phyloP scores from a whole-genome alignment of 2,113 vertebrate genomes.

The Vidua chalybeata region DNA sequence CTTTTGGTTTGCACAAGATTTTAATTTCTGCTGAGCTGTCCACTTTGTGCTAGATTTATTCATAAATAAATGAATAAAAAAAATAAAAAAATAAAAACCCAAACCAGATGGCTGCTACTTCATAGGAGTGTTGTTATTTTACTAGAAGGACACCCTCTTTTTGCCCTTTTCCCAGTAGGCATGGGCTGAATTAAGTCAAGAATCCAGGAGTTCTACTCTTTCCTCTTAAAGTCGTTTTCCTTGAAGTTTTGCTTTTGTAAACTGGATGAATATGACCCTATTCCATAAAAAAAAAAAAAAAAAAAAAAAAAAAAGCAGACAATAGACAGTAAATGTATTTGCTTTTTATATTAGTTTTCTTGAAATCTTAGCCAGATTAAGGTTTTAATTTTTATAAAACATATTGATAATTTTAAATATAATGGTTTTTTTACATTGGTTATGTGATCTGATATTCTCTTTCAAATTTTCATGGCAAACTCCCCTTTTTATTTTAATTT shows the following conservation, averaged over 20 bases:
- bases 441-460: background rate
- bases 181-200: background rate
- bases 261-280: background rate
- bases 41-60: background rate
- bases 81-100: background rate
- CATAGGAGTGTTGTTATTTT: background rate
- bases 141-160: background rate
- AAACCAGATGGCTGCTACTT: background rate
- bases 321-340: background rate
- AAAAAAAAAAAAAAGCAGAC: background rate
- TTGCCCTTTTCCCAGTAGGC: background rate
- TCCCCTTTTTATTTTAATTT: background rate
- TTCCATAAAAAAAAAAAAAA: background rate
- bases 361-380: background rate
- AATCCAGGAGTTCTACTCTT: background rate
- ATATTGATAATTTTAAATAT: background rate
- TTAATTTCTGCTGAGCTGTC: background rate
- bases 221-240: background rate
- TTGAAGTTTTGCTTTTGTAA: background rate
- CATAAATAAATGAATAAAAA: background rate
- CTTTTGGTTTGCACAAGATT: background rate
- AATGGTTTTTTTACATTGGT: background rate
- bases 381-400: background rate
- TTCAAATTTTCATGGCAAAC: background rate
- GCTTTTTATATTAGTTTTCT: background rate